Percentiles rank a stretch among this genome's conserved stretches.
Conservation (phyloP, 2,888 invertebrate species). For the Magallana nippona region DNA sequence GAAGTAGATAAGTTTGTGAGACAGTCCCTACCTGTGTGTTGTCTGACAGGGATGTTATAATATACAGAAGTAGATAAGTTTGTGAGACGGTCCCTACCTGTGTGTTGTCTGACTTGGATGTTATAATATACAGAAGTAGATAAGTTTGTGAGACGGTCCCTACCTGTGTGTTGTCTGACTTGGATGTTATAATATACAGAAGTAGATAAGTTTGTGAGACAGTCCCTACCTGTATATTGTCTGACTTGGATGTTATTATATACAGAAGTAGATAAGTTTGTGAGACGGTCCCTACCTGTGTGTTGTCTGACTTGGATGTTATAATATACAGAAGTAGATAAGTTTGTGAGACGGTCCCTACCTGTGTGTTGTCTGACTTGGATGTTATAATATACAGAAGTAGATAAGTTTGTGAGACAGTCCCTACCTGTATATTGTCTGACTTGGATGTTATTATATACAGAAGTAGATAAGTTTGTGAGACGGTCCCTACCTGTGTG, state of each 20-base stretch:
- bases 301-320: constrained; percentile 81
- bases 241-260: neutral
- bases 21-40: no score
- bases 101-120: neutral
- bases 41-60: no score
- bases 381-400: no score
- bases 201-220: no score
- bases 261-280: no score
- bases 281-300: neutral
- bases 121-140: no score
- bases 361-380: no score
- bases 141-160: neutral
- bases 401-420: no score
- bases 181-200: constrained; percentile 91
- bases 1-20: no score
- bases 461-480: constrained; percentile 84
- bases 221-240: neutral
- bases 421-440: constrained; percentile 51
- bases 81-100: no score
- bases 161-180: constrained; percentile 69
- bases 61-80: no score
- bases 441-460: constrained; percentile 90
- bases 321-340: constrained; percentile 92
- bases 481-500: neutral
- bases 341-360: no score